Evolutionary conservation across 2,888 invertebrate species (phyloP).

Genomic region (Perizoma flavofasciatum): DNA sequence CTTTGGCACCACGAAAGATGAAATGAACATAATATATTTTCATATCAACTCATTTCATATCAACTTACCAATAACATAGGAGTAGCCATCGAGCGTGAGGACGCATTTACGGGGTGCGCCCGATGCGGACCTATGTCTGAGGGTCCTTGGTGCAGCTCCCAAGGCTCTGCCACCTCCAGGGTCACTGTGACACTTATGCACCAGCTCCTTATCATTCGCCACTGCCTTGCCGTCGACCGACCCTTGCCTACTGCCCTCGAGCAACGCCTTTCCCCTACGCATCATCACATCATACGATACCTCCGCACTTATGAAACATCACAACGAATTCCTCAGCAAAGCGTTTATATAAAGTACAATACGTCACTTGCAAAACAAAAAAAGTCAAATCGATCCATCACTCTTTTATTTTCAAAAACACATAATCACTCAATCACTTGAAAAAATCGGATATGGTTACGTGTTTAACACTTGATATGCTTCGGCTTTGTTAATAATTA

Average conservation of each 20-base stretch:
- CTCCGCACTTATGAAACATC: constrained; percentile 46
- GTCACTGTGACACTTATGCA: constrained; percentile 88
- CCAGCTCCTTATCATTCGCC: constrained; percentile 84
- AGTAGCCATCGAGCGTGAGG: constrained; percentile 93
- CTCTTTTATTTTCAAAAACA: constrained; percentile 23
- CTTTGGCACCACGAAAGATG: no score
- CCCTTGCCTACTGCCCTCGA: constrained; percentile 77
- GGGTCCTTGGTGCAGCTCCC: constrained; percentile 66
- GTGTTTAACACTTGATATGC: constrained; percentile 57
- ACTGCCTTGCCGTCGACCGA: constrained; percentile 74
- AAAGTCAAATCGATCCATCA: constrained; percentile 12
- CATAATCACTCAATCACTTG: constrained; percentile 40
- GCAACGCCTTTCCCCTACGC: constrained; percentile 76
- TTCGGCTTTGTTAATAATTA: constrained; percentile 50
- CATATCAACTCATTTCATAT: no score
- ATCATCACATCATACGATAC: constrained; percentile 79
- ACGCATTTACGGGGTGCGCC: constrained; percentile 90
- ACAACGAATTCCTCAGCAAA: constrained; percentile 39
- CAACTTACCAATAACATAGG: constrained; percentile 93
- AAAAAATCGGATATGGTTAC: constrained; percentile 54
- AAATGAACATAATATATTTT: no score
- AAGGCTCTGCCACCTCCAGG: constrained; percentile 83
- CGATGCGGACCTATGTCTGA: constrained; percentile 76
- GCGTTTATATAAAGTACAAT: constrained; percentile 20
- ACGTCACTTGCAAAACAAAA: constrained; percentile 33